Evolutionary conservation across 2,113 vertebrate genomes (phyloP), one percentile per base, ranked within the genome.

Genomic region (Chroicocephalus ridibundus): DNA sequence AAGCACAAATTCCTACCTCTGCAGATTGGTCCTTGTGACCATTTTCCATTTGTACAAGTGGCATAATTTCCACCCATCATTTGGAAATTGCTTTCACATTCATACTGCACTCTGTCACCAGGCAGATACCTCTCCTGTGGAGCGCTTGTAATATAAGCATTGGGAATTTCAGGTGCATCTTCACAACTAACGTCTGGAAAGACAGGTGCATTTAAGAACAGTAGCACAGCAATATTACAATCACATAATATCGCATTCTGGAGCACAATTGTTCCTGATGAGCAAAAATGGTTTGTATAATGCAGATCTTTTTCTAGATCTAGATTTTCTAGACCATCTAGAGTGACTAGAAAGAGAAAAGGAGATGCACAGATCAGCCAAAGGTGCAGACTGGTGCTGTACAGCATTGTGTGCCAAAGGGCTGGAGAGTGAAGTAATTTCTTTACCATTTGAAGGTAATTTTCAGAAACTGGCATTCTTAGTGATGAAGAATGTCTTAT

Each of bases 21-120:
- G 74, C 96, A 97, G 7, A 14, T 49, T 49, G 95, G 96, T 55
- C 36, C 27, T 58, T 55, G 27, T 58, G 96, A 94, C 96, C 96
- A 97, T 16, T 84, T 21, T 12, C 92, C 69, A 20, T 89, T 26
- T 29, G 29, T 38, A 38, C 96, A 96, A 13, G 15, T 11, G 81
- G 82, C 1, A 9, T 75, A 29, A 81, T 82, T 62, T 62, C 1
- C 6, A 51, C 42, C 77, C 1, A 0, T 9, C 5, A 95, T 81
- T 44, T 93, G 81, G 29, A 95, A 96, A 46, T 66, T 78, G 4
- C 29, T 75, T 42, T 84, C 72, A 82, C 96, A 97, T 72, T 81
- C 72, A 19, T 96, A 97, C 20, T 64, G 52, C 77, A 96, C 94
- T 15, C 3, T 81, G 83, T n/a, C 60, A 24, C 74, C 72, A 0